These are phyloP conservation scores for Pristis pectinata DNA, from an alignment of 2,797 vertebrate genomes.

Conservation along the genomic window DNA sequence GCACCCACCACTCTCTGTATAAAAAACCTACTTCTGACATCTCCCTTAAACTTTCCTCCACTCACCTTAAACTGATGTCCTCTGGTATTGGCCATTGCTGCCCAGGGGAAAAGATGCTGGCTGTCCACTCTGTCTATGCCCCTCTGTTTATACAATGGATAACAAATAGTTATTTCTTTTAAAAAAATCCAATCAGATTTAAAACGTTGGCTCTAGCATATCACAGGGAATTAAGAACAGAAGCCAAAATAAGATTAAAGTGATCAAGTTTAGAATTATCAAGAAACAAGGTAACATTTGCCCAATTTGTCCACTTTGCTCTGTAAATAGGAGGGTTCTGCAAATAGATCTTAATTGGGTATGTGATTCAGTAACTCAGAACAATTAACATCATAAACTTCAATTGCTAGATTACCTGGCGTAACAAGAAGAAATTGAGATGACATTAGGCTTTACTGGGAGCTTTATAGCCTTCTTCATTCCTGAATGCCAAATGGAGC, in stretches of 20 bases:
- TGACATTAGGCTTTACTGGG: neutral
- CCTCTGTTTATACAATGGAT: no score
- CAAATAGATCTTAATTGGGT: neutral
- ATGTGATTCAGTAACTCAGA: neutral
- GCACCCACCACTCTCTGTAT: no score
- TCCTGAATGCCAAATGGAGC: neutral
- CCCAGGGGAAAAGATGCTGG: no score
- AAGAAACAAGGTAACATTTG: no score
- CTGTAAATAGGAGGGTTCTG: neutral
- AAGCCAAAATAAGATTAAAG: neutral
- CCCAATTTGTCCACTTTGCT: neutral
- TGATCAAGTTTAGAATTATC: neutral
- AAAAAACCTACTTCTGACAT: no score
- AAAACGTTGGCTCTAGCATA: neutral
- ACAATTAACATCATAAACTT: neutral
- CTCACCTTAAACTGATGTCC: no score
- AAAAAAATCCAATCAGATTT: neutral
- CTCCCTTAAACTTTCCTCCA: no score
- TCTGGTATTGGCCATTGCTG: no score
- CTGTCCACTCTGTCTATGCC: no score
- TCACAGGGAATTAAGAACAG: neutral
- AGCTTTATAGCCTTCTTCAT: neutral
- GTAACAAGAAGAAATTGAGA: no score
- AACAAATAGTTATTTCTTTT: no score
- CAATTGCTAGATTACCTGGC: neutral